Base-by-base conservation (phyloP, 2,888 invertebrate genomes). In the Ferdinandea cuprea region DNA sequence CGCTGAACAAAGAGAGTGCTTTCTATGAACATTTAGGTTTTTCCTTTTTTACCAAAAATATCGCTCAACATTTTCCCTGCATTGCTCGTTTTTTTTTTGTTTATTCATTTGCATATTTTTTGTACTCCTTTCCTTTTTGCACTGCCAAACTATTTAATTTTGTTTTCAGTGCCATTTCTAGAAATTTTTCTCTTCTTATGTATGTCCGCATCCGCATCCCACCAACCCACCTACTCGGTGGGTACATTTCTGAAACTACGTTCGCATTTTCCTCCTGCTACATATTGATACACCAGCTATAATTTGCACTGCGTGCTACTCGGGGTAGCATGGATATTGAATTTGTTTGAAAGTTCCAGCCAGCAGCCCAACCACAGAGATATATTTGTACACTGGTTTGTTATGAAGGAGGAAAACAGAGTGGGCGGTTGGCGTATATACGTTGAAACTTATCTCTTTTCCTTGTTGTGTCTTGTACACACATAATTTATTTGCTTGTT, bases 221-320 rank as follows among this genome's bases (percentile, higher is more conserved):
- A n/a, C n/a, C n/a, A n/a, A n/a, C 28, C 28, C 15, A 1, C 15
- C 28, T 2, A 8, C 17, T 3, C 15, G 25, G 19, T 9, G 35
- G 35, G 8, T 7, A 50, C 52, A 52, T 32, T 15, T 48, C 54
- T n/a, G n/a, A 8, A 17, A 30, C 37, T 21, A 3, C 17, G n/a
- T 13, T 28, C 37, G 56, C 13, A n/a, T n/a, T n/a, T n/a, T n/a
- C n/a, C n/a, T n/a, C n/a, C n/a, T n/a, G n/a, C n/a, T n/a, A n/a
- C n/a, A n/a, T 71, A 28, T 68, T 56, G 65, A 15, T 50, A 58
- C 58, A 44, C 35, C n/a, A 52, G 42, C 81, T 61, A 77, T 77
- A 77, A 81, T 81, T 81, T 81, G 71, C 81, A 81, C 66, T 81
- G 81, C 61, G 81, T 81, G 71, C 77, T 59, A 25, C 25, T 69